These are phyloP conservation scores for Helobdella robusta DNA, from an alignment of 2,888 invertebrate genomes.

Conservation along the genomic window DNA sequence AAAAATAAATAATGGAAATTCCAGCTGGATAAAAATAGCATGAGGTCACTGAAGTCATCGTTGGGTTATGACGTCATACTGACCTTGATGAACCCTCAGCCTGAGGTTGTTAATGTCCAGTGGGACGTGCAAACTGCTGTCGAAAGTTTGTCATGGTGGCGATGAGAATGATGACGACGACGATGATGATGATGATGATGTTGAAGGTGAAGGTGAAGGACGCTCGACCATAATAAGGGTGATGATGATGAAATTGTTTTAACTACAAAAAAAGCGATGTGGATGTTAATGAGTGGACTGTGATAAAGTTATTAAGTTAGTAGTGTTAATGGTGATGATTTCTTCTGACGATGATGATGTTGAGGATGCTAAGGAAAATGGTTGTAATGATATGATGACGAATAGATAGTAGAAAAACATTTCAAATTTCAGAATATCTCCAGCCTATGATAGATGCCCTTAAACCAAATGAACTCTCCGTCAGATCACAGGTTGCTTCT, in stretches of 20 bases:
- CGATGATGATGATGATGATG: too few species aligned
- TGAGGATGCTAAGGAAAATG: too few species aligned
- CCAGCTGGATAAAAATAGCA: constrained; percentile 47
- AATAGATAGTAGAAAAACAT: not conserved
- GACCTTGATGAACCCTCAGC: constrained; percentile 72
- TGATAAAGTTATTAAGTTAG: not conserved
- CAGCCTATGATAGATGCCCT: not conserved
- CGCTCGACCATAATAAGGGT: too few species aligned
- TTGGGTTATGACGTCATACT: constrained; percentile 68
- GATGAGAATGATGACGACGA: not conserved
- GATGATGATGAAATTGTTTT: too few species aligned
- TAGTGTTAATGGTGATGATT: not conserved
- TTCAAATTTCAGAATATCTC: not conserved
- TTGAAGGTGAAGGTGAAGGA: too few species aligned
- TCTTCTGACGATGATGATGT: too few species aligned
- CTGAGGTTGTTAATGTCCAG: constrained; percentile 60
- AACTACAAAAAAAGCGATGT: too few species aligned
- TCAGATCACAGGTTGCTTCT: not conserved
- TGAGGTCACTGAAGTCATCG: constrained; percentile 45
- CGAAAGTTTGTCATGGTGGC: constrained; percentile 18
- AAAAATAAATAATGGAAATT: too few species aligned
- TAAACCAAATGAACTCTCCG: not conserved
- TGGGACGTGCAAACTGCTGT: constrained; percentile 62
- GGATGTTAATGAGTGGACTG: not conserved
- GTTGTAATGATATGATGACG: too few species aligned